Percentiles rank a stretch among this genome's conserved stretches.
phyloP scores from a whole-genome alignment of 1,140 invertebrate genomes.

The Sycophila sp. region DNA sequence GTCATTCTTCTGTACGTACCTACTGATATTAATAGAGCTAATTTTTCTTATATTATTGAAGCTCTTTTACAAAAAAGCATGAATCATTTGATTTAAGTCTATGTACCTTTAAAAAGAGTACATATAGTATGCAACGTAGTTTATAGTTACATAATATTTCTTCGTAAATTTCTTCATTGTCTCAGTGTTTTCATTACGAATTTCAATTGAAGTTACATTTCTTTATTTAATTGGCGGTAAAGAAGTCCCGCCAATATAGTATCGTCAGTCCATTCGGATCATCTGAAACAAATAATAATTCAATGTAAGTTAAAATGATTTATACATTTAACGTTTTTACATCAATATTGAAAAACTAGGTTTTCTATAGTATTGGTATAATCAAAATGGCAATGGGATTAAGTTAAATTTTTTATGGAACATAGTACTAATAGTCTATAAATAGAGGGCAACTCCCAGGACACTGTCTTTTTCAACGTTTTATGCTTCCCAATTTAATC shows the following conservation, averaged over 20 bases:
- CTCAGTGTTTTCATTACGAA: neutral
- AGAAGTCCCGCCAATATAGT: conserved; percentile 1
- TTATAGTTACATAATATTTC: neutral
- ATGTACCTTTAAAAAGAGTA: neutral
- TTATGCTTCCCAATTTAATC: too few relatives aligned
- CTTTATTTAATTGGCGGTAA: conserved; percentile 9
- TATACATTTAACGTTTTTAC: too few relatives aligned
- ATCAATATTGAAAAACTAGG: too few relatives aligned
- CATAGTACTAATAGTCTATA: too few relatives aligned
- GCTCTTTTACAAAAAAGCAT: neutral
- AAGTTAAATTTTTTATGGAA: too few relatives aligned
- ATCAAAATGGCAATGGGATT: too few relatives aligned
- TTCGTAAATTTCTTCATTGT: neutral
- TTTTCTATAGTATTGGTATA: too few relatives aligned
- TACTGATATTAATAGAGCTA: too few relatives aligned
- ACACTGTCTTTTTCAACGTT: too few relatives aligned
- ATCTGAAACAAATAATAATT: conserved; percentile 11
- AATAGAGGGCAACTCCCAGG: too few relatives aligned
- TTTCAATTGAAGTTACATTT: neutral
- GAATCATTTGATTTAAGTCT: neutral
- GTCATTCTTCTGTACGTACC: too few relatives aligned
- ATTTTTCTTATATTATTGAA: neutral
- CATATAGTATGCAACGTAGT: neutral
- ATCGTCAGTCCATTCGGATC: conserved; percentile 23
- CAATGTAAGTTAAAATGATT: too few relatives aligned